phyloP scores from a whole-genome alignment of 1,140 invertebrate species.

The Drosophila punjabiensis region DNA sequence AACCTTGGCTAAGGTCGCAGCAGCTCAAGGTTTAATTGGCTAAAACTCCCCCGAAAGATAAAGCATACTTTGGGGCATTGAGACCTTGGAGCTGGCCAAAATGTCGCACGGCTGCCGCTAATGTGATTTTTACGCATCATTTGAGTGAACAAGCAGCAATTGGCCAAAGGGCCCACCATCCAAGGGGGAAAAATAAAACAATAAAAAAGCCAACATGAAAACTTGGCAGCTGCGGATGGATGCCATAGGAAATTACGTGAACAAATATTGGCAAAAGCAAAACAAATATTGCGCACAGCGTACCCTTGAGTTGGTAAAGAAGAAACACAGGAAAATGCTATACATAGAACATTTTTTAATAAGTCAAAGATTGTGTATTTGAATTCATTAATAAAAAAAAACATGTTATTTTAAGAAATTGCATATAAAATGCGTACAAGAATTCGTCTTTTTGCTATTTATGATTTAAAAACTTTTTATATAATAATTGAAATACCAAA shows the following conservation, averaged over 20 bases:
- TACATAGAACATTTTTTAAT: conserved; percentile 9
- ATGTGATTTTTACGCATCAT: conserved; percentile 81
- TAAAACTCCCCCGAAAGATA: conserved; percentile 18
- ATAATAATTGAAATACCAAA: no score
- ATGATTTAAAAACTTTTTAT: neutral
- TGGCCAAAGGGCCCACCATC: conserved; percentile 45
- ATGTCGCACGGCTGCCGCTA: conserved; percentile 73
- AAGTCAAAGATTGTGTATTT: neutral
- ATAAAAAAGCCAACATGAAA: conserved; percentile 27
- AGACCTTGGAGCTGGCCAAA: conserved; percentile 39
- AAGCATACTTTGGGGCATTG: conserved; percentile 29
- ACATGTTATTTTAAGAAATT: conserved; percentile 22
- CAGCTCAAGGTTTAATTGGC: conserved; percentile 62
- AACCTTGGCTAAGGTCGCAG: conserved; percentile 51
- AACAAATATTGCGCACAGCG: conserved; percentile 31
- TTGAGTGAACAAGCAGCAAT: conserved; percentile 66
- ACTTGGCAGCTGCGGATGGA: conserved; percentile 32
- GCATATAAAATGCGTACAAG: conserved; percentile 22
- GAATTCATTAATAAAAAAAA: neutral
- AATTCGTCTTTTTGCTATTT: neutral
- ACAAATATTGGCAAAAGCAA: conserved; percentile 72
- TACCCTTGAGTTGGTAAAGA: neutral
- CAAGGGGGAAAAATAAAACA: neutral
- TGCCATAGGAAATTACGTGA: conserved; percentile 66
- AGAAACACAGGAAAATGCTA: neutral